Evolutionary conservation across 2,888 invertebrate species (phyloP).

Genomic region (Ferdinandea cuprea): DNA sequence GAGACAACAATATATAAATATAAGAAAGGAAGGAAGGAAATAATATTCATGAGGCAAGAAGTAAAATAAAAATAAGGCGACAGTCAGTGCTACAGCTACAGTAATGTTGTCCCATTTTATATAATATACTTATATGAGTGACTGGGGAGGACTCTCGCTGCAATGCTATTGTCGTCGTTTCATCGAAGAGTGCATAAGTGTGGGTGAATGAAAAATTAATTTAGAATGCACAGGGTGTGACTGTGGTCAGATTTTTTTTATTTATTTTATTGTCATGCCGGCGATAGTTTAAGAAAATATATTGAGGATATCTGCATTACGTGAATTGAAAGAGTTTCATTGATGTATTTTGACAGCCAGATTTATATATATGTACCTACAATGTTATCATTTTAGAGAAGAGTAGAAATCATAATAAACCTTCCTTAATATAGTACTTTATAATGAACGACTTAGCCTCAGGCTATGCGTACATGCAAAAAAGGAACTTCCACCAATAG

Average conservation of each 20-base stretch:
- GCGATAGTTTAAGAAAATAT: not conserved
- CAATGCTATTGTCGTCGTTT: not conserved
- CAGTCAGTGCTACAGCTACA: not conserved
- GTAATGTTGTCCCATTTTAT: slow-evolving; percentile 10
- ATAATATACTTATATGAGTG: slow-evolving; percentile 21
- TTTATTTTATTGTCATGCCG: too few species aligned
- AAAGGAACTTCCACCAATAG: too few species aligned
- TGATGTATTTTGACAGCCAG: too few species aligned
- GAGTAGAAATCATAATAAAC: too few species aligned
- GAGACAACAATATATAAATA: not conserved
- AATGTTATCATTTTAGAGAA: too few species aligned
- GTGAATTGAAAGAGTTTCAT: too few species aligned
- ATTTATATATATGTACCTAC: too few species aligned
- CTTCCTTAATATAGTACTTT: too few species aligned
- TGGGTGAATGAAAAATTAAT: not conserved
- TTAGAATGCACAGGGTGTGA: slow-evolving; percentile 18
- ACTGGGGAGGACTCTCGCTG: slow-evolving; percentile 4
- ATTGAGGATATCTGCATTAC: slow-evolving; percentile 75
- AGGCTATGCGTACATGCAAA: too few species aligned
- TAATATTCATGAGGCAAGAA: not conserved
- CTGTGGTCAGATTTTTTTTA: slow-evolving; percentile 27
- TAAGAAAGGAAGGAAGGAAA: slow-evolving; percentile 21
- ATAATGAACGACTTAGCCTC: too few species aligned
- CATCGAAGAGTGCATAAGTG: slow-evolving; percentile 1
- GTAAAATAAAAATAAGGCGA: slow-evolving; percentile 21